A percentile compares a stretch with the other conserved stretches of the same genome.
Conservation (phyloP, 2,888 invertebrate genomes). For the Hipparchia semele region DNA sequence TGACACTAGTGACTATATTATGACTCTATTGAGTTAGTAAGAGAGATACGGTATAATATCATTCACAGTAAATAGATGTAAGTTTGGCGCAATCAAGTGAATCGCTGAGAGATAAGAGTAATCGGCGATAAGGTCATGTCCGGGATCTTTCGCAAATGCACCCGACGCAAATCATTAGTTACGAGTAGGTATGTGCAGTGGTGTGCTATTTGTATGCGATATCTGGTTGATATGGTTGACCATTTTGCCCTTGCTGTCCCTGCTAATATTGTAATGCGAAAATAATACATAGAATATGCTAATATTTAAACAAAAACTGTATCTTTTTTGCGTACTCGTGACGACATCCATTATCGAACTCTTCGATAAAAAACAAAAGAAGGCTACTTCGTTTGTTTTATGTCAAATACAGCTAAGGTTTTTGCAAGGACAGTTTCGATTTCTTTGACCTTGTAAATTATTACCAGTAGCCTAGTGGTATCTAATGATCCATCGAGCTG, state of each 20-base stretch:
- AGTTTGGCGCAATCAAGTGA: constrained; percentile 23
- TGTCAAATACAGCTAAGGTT: too few relatives aligned
- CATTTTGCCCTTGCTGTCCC: constrained; percentile 5
- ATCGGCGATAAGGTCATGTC: constrained; percentile 39
- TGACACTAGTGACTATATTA: too few relatives aligned
- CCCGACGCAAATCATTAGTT: constrained; percentile 25
- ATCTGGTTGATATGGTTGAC: background rate
- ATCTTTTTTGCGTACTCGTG: background rate
- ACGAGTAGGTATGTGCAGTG: constrained; percentile 9
- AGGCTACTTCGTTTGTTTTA: background rate
- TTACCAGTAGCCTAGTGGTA: background rate
- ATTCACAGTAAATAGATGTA: constrained; percentile 1
- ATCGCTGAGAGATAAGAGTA: constrained; percentile 25
- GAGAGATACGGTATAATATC: background rate
- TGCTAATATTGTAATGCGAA: too few relatives aligned
- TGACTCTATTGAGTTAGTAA: too few relatives aligned
- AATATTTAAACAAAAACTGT: too few relatives aligned
- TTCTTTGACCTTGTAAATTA: background rate
- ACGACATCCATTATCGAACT: background rate
- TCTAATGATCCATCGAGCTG: too few relatives aligned
- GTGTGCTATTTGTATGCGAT: constrained; percentile 12
- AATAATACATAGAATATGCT: too few relatives aligned
- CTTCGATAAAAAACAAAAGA: constrained; percentile 8
- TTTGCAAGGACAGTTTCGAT: background rate
- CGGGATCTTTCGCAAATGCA: constrained; percentile 37